phyloP scores from a whole-genome alignment of 1,140 invertebrate genomes.

The Zelostemma sp. region DNA sequence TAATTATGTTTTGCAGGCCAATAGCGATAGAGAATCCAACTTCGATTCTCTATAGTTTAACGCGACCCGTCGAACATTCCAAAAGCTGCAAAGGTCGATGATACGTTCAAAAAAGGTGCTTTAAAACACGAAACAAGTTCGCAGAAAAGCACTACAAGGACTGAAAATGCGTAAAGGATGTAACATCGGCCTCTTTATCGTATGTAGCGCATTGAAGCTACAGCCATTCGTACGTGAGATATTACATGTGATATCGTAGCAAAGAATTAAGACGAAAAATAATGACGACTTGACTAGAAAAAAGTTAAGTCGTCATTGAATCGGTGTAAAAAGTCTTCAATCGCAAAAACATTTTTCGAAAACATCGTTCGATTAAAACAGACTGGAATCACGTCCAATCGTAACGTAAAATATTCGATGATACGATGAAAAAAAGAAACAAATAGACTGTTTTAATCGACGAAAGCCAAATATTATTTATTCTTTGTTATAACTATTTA shows the following conservation, averaged over 20 bases:
- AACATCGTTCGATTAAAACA: neutral
- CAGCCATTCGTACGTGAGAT: constrained; percentile 28
- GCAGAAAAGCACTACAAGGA: neutral
- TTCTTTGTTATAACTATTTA: constrained; percentile 17
- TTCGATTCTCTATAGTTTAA: constrained; percentile 64
- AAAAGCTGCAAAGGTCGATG: constrained; percentile 4
- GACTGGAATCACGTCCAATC: too few species aligned
- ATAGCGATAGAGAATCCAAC: constrained; percentile 66
- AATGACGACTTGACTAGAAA: neutral
- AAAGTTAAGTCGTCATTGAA: neutral
- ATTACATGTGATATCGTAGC: constrained; percentile 33
- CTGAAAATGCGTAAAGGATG: neutral
- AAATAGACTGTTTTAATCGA: neutral
- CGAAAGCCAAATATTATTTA: constrained; percentile 3
- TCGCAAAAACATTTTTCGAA: neutral
- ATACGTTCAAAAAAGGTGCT: neutral
- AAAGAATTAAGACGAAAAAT: constrained; percentile 18
- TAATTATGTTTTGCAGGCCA: constrained; percentile 56
- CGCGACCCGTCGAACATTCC: constrained; percentile 1
- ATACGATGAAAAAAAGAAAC: too few species aligned
- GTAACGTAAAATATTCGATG: too few species aligned
- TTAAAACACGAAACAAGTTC: neutral
- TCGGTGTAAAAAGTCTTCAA: neutral
- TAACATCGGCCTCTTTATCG: neutral
- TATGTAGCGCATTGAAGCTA: neutral